phyloP scores from a whole-genome alignment of 2,113 vertebrate species.

The Lanius ludovicianus region DNA sequence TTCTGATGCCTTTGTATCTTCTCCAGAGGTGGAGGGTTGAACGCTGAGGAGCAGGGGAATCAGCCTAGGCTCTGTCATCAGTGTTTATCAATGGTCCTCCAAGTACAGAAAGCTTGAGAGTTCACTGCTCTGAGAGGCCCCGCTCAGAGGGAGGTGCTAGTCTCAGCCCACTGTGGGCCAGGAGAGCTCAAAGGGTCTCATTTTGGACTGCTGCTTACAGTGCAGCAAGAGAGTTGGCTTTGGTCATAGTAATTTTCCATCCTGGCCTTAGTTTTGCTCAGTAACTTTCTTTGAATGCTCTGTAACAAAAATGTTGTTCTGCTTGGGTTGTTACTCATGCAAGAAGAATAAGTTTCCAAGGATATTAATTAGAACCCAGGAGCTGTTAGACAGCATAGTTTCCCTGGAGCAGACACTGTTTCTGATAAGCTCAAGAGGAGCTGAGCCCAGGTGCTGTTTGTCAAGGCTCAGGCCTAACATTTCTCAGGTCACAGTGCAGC shows the following conservation, averaged over 20 bases:
- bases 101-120: not conserved
- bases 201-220: not conserved
- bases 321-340: not conserved
- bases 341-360: not conserved
- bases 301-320: not conserved
- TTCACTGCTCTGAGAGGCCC: not conserved
- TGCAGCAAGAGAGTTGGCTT: not conserved
- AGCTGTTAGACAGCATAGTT: not conserved
- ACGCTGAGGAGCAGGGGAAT: not conserved
- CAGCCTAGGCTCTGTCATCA: rapidly evolving
- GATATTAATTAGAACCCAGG: not conserved
- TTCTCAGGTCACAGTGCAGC: not conserved
- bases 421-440: not conserved
- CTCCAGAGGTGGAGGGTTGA: not conserved
- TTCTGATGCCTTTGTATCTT: not conserved
- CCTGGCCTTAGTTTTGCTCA: not conserved
- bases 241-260: not conserved
- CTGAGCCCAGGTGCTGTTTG: not conserved
- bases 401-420: not conserved
- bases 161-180: not conserved
- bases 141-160: not conserved
- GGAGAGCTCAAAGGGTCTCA: not conserved
- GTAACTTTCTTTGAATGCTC: not conserved
- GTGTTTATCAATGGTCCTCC: not conserved
- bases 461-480: not conserved